Base-by-base conservation (phyloP, 2,113 vertebrate species). In the Myrmophylax atrothorax region DNA sequence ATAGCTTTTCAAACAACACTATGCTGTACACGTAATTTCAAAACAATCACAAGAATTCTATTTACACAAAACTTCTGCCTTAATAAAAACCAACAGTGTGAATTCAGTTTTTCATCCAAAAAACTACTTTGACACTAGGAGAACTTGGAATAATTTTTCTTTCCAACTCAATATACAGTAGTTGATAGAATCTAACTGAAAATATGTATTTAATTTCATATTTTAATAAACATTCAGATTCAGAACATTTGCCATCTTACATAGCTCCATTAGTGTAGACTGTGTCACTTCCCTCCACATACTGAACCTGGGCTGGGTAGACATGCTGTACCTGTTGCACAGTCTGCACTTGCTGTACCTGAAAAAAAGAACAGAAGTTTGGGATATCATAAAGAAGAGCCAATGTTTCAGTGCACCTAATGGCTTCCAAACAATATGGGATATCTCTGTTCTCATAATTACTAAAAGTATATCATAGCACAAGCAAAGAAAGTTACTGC, bases 241-340 rank as follows among this genome's bases (percentile, higher is more conserved):
- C 60, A 5, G 3, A 66, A 35, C 1, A 79, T 64, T 78, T 69
- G 69, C n/a, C 75, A 89, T 98, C 98, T 98, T 97, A 98, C 98
- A 98, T 98, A 94, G 98, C 98, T 98, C 98, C 98, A 64, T 98
- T 98, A 97, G 98, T 98, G 83, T 98, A 98, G 96, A 98, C 98
- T 38, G 98, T 98, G 63, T 98, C 98, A 49, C 98, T 98, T 97
- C 98, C 98, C 86, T 98, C 98, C 96, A 98, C 98, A 73, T 98
- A 98, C 97, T 98, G 98, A 96, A 98, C 98, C 93, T 98, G 98
- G 92, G 98, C 97, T 95, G 98, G 98, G 64, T 98, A 98, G 79
- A 98, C 98, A 92, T 98, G 98, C 47, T 98, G 98, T 44, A 98
- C 98, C 83, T 98, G 98, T 81, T 98, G 98, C 62, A 98, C 98